Percentiles rank a stretch among this genome's conserved stretches.
These are phyloP conservation scores for Platycheirus albimanus DNA, from an alignment of 2,888 invertebrate species.

Conservation along the genomic window DNA sequence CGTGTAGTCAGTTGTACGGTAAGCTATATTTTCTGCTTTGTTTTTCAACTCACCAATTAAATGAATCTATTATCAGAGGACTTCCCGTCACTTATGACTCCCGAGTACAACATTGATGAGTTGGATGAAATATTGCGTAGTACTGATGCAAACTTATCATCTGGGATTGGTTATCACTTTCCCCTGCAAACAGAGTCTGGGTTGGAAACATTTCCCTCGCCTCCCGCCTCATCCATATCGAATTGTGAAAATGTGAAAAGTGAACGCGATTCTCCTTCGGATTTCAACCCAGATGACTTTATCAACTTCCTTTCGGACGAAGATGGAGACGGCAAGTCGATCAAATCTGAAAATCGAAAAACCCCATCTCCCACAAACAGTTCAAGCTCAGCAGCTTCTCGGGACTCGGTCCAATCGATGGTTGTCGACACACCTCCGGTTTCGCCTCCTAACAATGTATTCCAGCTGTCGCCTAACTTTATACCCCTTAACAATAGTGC, in stretches of 20 bases:
- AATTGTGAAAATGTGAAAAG: slow-evolving; percentile 62
- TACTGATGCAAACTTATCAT: slow-evolving; percentile 76
- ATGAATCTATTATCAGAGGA: slow-evolving; percentile 24
- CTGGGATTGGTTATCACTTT: slow-evolving; percentile 39
- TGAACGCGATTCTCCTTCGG: slow-evolving; percentile 64
- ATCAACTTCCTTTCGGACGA: slow-evolving; percentile 78
- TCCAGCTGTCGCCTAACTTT: slow-evolving; percentile 46
- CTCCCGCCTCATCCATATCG: slow-evolving; percentile 62
- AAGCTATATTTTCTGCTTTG: slow-evolving; percentile 15
- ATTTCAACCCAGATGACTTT: slow-evolving; percentile 79
- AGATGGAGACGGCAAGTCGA: slow-evolving; percentile 75
- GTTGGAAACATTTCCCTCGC: slow-evolving; percentile 75
- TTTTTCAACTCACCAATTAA: neutral
- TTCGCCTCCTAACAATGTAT: slow-evolving; percentile 77
- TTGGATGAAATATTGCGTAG: slow-evolving; percentile 79
- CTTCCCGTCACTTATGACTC: slow-evolving; percentile 74
- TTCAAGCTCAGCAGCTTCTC: slow-evolving; percentile 76
- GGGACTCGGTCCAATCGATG: slow-evolving; percentile 27
- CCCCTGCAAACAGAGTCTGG: slow-evolving; percentile 68
- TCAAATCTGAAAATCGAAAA: slow-evolving; percentile 75
- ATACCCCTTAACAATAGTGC: slow-evolving; percentile 42
- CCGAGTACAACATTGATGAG: slow-evolving; percentile 78
- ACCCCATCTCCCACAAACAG: slow-evolving; percentile 80
- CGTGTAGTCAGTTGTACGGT: slow-evolving; percentile 60
- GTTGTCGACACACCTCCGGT: slow-evolving; percentile 78